These are phyloP conservation scores for Ovis aries DNA, from an alignment of 2,113 vertebrate species.

Conservation along the genomic window ARS-UI_Ramb_v3.0 NC_056064.1:18300501-18301000, in stretches of 20 bases:
- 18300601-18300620: neutral
- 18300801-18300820: neutral
- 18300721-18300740: neutral
- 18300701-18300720: neutral
- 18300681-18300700: neutral
- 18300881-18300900: neutral
- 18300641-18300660: neutral
- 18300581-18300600: neutral
- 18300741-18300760: accelerated
- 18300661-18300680: neutral
- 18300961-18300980: neutral
- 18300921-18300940: neutral
- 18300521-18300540: neutral
- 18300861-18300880: neutral
- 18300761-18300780: too few relatives aligned
- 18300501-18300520: neutral
- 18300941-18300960: neutral
- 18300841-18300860: neutral
- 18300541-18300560: neutral
- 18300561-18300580: neutral
- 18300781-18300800: neutral
- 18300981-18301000: neutral
- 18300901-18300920: neutral
- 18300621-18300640: neutral
- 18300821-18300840: neutral